A percentile compares a stretch with the other conserved stretches of the same genome.
phyloP scores from a whole-genome alignment of 1,140 invertebrate species.

The Frieseomelitta varia region DNA sequence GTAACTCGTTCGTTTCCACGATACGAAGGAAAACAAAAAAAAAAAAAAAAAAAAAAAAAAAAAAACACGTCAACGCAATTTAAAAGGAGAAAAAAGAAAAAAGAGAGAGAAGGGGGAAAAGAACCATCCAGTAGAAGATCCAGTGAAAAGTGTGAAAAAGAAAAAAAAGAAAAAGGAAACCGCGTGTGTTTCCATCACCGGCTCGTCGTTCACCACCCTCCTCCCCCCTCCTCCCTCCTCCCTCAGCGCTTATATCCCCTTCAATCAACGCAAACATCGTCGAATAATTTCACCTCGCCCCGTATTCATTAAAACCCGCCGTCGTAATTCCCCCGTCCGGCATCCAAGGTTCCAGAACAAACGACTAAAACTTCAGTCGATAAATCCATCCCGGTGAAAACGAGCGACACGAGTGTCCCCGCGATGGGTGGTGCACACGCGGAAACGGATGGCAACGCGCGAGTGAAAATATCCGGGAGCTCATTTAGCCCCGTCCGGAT shows the following conservation, averaged over 20 bases:
- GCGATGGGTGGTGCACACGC: not conserved
- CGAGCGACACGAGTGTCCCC: constrained; percentile 6
- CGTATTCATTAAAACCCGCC: not conserved
- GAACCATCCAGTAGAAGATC: too few species aligned
- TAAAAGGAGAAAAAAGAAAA: too few species aligned
- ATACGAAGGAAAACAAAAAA: too few species aligned
- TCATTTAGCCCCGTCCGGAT: constrained; percentile 48
- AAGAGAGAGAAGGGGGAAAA: too few species aligned
- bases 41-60: too few species aligned
- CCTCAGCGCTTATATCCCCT: not conserved
- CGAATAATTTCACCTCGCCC: not conserved
- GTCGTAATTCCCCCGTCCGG: not conserved
- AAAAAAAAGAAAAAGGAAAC: not conserved
- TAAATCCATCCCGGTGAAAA: constrained; percentile 8
- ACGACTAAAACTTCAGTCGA: not conserved
- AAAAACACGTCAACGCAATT: too few species aligned
- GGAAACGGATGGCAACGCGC: not conserved
- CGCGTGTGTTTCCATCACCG: not conserved
- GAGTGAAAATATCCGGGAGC: constrained; percentile 58
- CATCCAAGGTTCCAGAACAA: not conserved
- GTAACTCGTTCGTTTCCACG: too few species aligned
- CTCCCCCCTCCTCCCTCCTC: too few species aligned
- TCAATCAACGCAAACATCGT: not conserved
- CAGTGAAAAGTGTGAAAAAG: too few species aligned
- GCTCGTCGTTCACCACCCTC: not conserved